Conservation (phyloP, 2,888 invertebrate genomes). For the Bembecia ichneumoniformis region DNA sequence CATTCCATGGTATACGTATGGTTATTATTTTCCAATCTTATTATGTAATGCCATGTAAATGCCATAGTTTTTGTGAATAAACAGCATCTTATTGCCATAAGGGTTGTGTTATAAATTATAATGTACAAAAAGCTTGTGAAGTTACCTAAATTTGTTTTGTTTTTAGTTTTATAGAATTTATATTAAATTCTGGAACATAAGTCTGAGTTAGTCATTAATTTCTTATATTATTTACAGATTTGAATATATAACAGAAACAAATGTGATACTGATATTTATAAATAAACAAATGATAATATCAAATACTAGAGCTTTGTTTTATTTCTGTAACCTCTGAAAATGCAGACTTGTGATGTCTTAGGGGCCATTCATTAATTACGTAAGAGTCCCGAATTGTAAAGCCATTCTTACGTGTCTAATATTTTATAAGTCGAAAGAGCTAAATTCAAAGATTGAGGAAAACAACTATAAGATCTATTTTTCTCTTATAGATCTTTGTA, state of each 20-base stretch:
- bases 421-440: too few relatives aligned
- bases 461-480: too few relatives aligned
- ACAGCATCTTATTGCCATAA: constrained; percentile 44
- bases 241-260: constrained; percentile 38
- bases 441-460: too few relatives aligned
- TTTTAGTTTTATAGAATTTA: constrained; percentile 55
- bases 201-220: constrained; percentile 58
- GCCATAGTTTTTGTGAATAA: constrained; percentile 45
- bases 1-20: neutral
- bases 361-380: too few relatives aligned
- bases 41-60: constrained; percentile 32
- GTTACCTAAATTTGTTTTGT: constrained; percentile 58
- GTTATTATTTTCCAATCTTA: neutral
- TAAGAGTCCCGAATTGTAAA: too few relatives aligned
- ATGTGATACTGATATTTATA: constrained; percentile 66
- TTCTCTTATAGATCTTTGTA: too few relatives aligned
- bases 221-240: constrained; percentile 48
- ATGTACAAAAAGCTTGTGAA: constrained; percentile 55
- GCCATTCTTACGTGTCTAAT: too few relatives aligned
- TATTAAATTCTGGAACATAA: constrained; percentile 55
- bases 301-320: neutral
- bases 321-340: too few relatives aligned
- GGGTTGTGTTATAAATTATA: constrained; percentile 52
- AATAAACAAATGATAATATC: constrained; percentile 7
- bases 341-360: too few relatives aligned